These are phyloP conservation scores for Apistogramma diplotaenia DNA, from an alignment of 2,113 vertebrate genomes.

Conservation along the genomic window DNA sequence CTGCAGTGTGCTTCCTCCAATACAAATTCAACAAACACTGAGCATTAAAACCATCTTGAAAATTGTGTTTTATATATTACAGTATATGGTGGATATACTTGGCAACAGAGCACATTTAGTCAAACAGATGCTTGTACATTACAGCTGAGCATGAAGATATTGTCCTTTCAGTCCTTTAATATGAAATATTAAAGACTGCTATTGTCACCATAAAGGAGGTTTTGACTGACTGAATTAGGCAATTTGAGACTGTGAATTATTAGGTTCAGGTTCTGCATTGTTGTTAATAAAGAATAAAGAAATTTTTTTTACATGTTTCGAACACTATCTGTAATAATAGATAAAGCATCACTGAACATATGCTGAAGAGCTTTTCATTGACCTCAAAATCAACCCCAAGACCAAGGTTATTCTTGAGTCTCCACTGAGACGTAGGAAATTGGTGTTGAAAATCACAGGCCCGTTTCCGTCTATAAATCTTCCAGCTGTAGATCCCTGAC, in stretches of 20 bases:
- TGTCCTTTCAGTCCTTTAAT: background rate
- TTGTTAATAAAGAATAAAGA: background rate
- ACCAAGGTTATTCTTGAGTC: background rate
- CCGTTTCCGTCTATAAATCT: conserved; percentile 2
- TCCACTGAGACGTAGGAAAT: background rate
- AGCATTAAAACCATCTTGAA: background rate
- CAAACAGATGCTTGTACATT: background rate
- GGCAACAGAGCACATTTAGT: background rate
- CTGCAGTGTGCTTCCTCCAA: background rate
- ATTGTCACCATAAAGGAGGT: background rate
- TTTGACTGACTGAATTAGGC: background rate
- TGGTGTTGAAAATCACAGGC: conserved; percentile 8
- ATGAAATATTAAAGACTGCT: no score
- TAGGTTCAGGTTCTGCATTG: background rate
- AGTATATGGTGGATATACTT: background rate
- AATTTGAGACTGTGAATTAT: background rate
- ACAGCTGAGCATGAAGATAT: background rate
- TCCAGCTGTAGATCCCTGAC: conserved; percentile 19
- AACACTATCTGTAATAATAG: background rate
- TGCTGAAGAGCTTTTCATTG: conserved; percentile 17
- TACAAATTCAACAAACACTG: background rate
- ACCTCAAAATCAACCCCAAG: background rate
- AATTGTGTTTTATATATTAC: background rate
- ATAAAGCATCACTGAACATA: background rate
- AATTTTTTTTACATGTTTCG: background rate